Evolutionary conservation across 2,797 vertebrate genomes (phyloP).

Genomic region (Nyctibius grandis): DNA sequence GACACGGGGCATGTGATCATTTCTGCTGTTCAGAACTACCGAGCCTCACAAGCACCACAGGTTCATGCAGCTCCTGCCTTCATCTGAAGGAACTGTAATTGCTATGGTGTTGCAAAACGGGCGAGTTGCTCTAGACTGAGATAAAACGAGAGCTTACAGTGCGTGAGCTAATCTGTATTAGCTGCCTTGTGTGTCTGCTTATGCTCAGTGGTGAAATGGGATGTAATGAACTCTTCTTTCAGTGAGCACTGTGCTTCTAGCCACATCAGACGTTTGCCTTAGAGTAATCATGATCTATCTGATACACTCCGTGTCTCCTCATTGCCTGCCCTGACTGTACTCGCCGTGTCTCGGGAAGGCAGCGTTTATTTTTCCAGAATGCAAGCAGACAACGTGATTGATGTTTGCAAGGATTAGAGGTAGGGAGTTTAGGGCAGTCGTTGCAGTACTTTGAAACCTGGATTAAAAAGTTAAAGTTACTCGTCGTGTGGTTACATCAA

Average conservation of each 20-base stretch:
- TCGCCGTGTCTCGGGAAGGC: neutral
- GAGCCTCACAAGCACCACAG: neutral
- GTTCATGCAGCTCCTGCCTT: neutral
- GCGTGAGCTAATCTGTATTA: neutral
- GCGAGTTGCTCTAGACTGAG: neutral
- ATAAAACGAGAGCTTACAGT: neutral
- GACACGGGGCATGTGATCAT: neutral
- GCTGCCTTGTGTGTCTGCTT: neutral
- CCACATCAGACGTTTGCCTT: constrained; percentile 25
- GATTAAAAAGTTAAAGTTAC: neutral
- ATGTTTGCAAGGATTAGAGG: neutral
- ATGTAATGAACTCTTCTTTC: neutral
- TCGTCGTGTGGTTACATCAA: neutral
- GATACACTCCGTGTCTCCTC: neutral
- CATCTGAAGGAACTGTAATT: neutral
- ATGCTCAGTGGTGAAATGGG: neutral
- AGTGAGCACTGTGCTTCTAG: neutral
- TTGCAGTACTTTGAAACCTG: neutral
- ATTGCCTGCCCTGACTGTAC: neutral
- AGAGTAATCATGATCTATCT: neutral
- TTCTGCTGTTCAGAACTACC: neutral
- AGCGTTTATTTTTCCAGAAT: neutral
- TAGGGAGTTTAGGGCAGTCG: neutral
- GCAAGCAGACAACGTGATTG: neutral
- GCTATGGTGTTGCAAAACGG: neutral